phyloP scores from a whole-genome alignment of 2,888 invertebrate genomes.

The Argyresthia goedartella region DNA sequence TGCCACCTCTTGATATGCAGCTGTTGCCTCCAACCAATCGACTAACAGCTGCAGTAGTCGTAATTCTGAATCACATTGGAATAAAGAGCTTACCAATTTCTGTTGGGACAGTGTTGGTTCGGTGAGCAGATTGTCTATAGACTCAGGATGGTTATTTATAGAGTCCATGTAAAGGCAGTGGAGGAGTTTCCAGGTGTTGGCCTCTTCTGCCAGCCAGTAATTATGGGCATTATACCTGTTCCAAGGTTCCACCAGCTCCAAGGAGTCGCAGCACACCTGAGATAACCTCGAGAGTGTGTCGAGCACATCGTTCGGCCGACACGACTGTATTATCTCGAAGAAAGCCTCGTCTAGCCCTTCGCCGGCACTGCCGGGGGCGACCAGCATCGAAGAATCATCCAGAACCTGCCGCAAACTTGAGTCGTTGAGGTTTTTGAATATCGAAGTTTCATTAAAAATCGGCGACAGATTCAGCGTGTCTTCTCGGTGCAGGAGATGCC shows the following conservation, averaged over 20 bases:
- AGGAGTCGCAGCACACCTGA: constrained; percentile 73
- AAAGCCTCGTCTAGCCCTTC: constrained; percentile 53
- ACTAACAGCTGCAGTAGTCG: constrained; percentile 86
- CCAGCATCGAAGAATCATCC: constrained; percentile 50
- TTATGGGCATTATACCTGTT: constrained; percentile 57
- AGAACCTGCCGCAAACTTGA: constrained; percentile 55
- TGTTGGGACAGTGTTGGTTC: constrained; percentile 51
- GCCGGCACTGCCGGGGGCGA: constrained; percentile 35
- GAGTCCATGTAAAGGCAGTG: constrained; percentile 87
- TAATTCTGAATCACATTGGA: constrained; percentile 64
- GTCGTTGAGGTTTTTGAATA: constrained; percentile 57
- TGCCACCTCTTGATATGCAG: constrained; percentile 82
- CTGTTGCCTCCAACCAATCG: constrained; percentile 93
- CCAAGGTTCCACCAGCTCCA: constrained; percentile 65
- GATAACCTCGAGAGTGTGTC: constrained; percentile 74
- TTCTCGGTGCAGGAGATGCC: constrained; percentile 43
- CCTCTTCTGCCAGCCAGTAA: constrained; percentile 82
- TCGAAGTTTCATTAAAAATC: constrained; percentile 57
- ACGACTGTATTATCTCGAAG: constrained; percentile 57
- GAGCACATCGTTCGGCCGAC: constrained; percentile 64
- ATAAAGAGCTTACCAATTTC: constrained; percentile 44
- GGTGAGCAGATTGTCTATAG: constrained; percentile 52
- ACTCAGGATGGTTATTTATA: constrained; percentile 69
- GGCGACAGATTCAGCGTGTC: constrained; percentile 57
- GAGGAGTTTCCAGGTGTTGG: constrained; percentile 90